These are phyloP conservation scores for Sitophilus oryzae DNA, from an alignment of 1,140 invertebrate genomes.

Conservation along the genomic window DNA sequence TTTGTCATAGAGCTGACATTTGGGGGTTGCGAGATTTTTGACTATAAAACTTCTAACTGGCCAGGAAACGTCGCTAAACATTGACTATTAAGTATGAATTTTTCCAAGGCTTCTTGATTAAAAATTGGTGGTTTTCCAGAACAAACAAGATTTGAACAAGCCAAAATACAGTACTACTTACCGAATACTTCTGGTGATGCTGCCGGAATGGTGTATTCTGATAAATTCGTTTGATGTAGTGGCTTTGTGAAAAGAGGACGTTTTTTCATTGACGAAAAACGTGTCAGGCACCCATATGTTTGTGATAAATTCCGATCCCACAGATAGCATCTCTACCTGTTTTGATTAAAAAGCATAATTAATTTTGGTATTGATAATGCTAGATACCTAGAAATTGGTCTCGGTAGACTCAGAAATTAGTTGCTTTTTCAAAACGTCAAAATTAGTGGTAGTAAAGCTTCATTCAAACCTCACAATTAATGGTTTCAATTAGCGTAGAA, in stretches of 20 bases:
- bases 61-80: too few species aligned
- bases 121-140: too few species aligned
- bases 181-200: constrained; percentile 93
- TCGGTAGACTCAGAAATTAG: background rate
- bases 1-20: too few species aligned
- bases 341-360: background rate
- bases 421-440: too few species aligned
- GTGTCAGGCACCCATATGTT: constrained; percentile 98
- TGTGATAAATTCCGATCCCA: constrained; percentile 91
- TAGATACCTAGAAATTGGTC: background rate
- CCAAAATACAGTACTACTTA: constrained; percentile 52
- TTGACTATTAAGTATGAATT: too few species aligned
- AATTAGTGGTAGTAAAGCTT: too few species aligned
- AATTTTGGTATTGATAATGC: background rate
- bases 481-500: too few species aligned
- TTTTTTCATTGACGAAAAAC: constrained; percentile 97
- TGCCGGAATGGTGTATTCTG: constrained; percentile 88
- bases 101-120: too few species aligned
- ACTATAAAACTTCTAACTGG: too few species aligned
- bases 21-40: too few species aligned
- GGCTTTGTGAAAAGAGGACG: constrained; percentile 96
- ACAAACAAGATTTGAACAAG: too few species aligned
- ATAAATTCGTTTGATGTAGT: constrained; percentile 97
- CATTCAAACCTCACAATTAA: too few species aligned
- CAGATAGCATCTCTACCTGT: constrained; percentile 78